These are phyloP conservation scores for Progne subis DNA, from an alignment of 2,113 vertebrate genomes.

Conservation along the genomic window DNA sequence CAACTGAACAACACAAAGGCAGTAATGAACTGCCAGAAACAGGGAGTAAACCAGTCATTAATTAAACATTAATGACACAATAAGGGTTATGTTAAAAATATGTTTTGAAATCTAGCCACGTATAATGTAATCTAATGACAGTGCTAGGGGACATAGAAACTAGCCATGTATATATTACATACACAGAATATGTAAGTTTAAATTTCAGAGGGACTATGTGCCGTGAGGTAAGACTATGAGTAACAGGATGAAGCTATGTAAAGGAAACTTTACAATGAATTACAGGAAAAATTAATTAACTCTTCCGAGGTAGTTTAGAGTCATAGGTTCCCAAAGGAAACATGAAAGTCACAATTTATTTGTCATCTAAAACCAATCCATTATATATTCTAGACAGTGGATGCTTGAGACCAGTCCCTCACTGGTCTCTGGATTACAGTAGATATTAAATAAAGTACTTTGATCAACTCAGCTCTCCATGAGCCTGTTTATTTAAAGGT, in stretches of 20 bases:
- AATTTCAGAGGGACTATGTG: not conserved
- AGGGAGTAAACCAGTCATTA: not conserved
- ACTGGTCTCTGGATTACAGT: not conserved
- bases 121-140: not conserved
- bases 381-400: not conserved
- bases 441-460: not conserved
- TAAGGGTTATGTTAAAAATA: not conserved
- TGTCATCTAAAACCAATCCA: not conserved
- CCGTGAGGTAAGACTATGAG: constrained; percentile 47
- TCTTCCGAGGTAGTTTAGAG: not conserved
- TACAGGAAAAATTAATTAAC: constrained; percentile 36
- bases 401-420: not conserved
- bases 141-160: not conserved
- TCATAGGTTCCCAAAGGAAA: constrained; percentile 21
- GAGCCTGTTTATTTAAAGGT: not conserved
- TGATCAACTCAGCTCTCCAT: not conserved
- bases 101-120: not conserved
- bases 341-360: not conserved
- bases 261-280: constrained; percentile 30
- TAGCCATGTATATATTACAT: not conserved
- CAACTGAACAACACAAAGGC: not conserved
- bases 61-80: not conserved
- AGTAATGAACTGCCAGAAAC: not conserved
- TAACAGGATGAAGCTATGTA: constrained; percentile 46
- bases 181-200: not conserved